Evolutionary conservation across 2,113 vertebrate species (phyloP), one percentile per base, ranked within the genome.

Genomic region (Agapornis roseicollis): DNA sequence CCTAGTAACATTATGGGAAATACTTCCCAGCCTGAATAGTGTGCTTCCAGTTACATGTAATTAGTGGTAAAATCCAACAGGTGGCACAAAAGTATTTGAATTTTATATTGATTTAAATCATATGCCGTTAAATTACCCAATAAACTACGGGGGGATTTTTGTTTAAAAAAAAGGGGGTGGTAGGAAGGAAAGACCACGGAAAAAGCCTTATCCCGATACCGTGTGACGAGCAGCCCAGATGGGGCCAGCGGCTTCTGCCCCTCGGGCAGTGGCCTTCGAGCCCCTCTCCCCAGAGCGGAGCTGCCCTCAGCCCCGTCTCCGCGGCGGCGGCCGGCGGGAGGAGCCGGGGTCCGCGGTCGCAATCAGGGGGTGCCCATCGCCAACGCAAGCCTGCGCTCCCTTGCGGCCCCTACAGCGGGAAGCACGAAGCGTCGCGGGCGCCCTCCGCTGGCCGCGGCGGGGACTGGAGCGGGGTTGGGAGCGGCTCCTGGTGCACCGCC

Each of bases 31-130:
- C 16, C 35, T 10, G 42, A 28, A 22, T 10, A 76, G 52, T 4
- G 35, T 20, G 25, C 35, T 47, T 74, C n/a, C 37, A 69, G 42
- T 83, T 71, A 56, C 84, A 50, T 98, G 98, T 94, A 98, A 98
- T 98, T 97, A 95, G 97, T 86, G 61, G 87, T 89, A 92, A 88
- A 94, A 96, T 98, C 98, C 98, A 98, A 98, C 98, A 98, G 98
- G 98, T 97, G 98, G 98, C 98, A 98, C 97, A 97, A 98, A 97
- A 96, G 98, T 97, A 91, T 98, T 96, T 97, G 96, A 97, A 97
- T 98, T 97, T 97, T 97, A 94, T 92, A 85, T 96, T 93, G 93
- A 95, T 94, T 95, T 86, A 64, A 85, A 65, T 90, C 49, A 55
- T 11, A 56, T 17, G 61, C 80, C 23, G n/a, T 52, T 86, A 82